Conservation (phyloP, 2,797 vertebrate species). For the Nannoperca australis region DNA sequence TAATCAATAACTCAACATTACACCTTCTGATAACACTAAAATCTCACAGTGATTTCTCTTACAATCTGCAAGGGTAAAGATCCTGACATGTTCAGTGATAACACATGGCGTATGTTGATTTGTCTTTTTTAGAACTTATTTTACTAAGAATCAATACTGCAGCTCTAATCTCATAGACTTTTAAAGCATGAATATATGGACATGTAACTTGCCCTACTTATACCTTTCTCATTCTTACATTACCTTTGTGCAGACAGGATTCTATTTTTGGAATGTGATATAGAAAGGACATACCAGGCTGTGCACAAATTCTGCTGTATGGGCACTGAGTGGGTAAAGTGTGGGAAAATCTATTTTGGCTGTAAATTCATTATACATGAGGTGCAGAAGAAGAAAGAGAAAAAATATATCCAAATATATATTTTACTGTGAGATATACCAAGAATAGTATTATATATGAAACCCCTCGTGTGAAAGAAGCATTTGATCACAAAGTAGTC, state of each 20-base stretch:
- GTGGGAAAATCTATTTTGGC: constrained; percentile 19
- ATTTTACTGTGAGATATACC: background rate
- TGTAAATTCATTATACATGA: background rate
- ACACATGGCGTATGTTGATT: background rate
- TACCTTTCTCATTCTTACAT: constrained; percentile 12
- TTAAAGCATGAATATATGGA: background rate
- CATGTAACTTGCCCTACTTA: background rate
- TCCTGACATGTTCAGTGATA: background rate
- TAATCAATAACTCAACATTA: background rate
- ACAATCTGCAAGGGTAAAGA: background rate
- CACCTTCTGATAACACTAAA: background rate
- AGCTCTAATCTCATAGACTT: background rate
- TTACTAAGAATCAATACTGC: background rate
- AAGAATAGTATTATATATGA: background rate
- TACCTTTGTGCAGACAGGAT: constrained; percentile 16
- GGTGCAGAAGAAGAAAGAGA: background rate
- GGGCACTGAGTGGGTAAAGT: constrained; percentile 11
- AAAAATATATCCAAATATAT: background rate
- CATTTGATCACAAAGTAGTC: background rate
- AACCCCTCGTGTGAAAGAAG: background rate
- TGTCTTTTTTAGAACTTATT: background rate
- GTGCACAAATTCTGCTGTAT: constrained; percentile 2
- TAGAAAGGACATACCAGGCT: constrained; percentile 18
- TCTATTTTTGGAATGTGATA: constrained; percentile 43
- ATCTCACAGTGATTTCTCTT: background rate